Percentiles rank a stretch among this genome's conserved stretches.
Conservation (phyloP, 2,888 invertebrate genomes). For the Drosophila cracens region DNA sequence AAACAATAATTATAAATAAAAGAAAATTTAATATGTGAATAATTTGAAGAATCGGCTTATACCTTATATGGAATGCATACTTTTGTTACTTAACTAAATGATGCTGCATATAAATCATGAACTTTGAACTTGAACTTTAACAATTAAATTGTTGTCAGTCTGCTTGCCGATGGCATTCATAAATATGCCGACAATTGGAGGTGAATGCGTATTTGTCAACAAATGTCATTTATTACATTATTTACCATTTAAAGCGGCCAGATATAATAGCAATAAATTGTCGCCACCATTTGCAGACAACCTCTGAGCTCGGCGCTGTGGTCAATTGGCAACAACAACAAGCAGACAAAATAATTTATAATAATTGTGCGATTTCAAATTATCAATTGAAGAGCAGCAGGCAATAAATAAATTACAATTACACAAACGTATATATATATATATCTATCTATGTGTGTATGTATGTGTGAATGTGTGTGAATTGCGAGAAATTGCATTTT, state of each 20-base stretch:
- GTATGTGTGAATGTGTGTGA: slow-evolving; percentile 39
- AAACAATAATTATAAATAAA: not conserved
- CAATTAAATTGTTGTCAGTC: slow-evolving; percentile 12
- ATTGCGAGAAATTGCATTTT: slow-evolving; percentile 64
- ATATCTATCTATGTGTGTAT: not conserved
- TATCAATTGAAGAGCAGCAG: slow-evolving; percentile 70
- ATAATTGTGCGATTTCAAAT: slow-evolving; percentile 75
- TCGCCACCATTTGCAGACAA: slow-evolving; percentile 33
- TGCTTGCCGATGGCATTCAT: slow-evolving; percentile 23
- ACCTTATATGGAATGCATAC: not conserved
- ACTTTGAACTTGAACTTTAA: slow-evolving; percentile 12
- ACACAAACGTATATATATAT: not conserved
- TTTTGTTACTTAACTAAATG: not conserved
- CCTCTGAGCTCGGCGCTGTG: slow-evolving; percentile 1
- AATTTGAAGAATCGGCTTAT: not conserved
- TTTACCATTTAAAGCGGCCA: slow-evolving; percentile 38
- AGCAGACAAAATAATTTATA: slow-evolving; percentile 67
- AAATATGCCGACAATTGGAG: slow-evolving; percentile 31
- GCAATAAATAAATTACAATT: slow-evolving; percentile 69
- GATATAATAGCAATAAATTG: slow-evolving; percentile 53
- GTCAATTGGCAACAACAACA: slow-evolving; percentile 43
- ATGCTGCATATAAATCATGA: not conserved
- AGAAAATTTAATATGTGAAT: not conserved
- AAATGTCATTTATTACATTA: slow-evolving; percentile 17
- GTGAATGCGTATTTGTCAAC: slow-evolving; percentile 45